A percentile compares a stretch with the other conserved stretches of the same genome.
phyloP scores from a whole-genome alignment of 2,888 invertebrate genomes.

The Automeris io region DNA sequence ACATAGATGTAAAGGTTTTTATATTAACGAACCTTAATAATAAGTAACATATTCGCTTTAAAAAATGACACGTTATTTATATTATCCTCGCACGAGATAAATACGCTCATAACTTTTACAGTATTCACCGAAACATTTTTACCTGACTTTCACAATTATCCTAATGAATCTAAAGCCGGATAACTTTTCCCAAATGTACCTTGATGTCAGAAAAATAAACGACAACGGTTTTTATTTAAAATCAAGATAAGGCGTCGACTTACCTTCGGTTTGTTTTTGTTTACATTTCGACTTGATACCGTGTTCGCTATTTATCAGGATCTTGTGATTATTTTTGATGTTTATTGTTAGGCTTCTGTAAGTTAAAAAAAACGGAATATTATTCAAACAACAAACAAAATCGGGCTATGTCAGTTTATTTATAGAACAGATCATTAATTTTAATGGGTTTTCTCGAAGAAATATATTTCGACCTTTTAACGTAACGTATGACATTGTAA shows the following conservation, averaged over 20 bases:
- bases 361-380: too few species aligned
- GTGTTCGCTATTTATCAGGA: slow-evolving; percentile 45
- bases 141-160: slow-evolving; percentile 24
- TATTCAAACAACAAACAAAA: too few species aligned
- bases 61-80: slow-evolving; percentile 8
- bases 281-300: slow-evolving; percentile 31
- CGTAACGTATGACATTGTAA: slow-evolving; percentile 50
- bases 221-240: slow-evolving; percentile 34
- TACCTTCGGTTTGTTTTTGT: slow-evolving; percentile 39
- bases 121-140: slow-evolving; percentile 14
- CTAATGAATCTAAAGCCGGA: slow-evolving; percentile 30
- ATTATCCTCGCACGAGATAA: background rate
- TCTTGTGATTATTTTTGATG: slow-evolving; percentile 48
- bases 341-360: too few species aligned
- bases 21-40: background rate
- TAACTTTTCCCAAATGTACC: slow-evolving; percentile 20
- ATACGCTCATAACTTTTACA: slow-evolving; percentile 5
- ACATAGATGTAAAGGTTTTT: background rate
- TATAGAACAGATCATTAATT: too few species aligned
- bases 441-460: slow-evolving; percentile 34
- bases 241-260: slow-evolving; percentile 30
- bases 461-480: slow-evolving; percentile 24
- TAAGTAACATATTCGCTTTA: background rate
- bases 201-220: slow-evolving; percentile 25
- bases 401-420: too few species aligned